phyloP scores from a whole-genome alignment of 2,113 vertebrate genomes.

The Pristiophorus japonicus region DNA sequence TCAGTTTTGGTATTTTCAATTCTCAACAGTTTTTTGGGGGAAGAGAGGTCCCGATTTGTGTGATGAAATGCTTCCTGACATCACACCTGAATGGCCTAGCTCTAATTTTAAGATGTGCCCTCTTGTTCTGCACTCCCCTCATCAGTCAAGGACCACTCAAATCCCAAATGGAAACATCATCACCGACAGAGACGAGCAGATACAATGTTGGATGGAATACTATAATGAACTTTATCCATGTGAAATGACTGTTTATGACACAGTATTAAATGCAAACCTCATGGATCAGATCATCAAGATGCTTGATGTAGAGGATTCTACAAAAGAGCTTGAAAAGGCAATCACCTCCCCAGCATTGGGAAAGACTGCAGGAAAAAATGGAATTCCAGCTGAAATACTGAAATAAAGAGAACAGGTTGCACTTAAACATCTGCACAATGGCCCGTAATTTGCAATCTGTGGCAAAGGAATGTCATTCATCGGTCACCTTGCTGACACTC shows the following conservation, averaged over 20 bases:
- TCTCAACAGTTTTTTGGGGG: too few relatives aligned
- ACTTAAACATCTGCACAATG: not conserved
- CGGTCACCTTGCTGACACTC: not conserved
- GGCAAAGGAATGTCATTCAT: too few relatives aligned
- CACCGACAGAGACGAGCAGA: not conserved
- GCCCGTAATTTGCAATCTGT: not conserved
- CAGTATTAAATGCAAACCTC: not conserved
- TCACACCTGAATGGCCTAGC: too few relatives aligned
- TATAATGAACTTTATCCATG: not conserved
- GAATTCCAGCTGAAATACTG: not conserved
- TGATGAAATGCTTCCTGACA: too few relatives aligned
- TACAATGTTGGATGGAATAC: not conserved
- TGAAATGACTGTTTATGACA: not conserved
- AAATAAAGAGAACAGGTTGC: not conserved
- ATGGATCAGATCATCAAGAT: not conserved
- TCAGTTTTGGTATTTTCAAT: too few relatives aligned
- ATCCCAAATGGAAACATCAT: not conserved
- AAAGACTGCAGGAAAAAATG: not conserved
- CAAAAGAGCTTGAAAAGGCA: not conserved
- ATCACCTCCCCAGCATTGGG: not conserved
- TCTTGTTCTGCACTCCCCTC: too few relatives aligned
- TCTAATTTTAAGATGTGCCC: too few relatives aligned
- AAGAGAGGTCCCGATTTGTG: too few relatives aligned
- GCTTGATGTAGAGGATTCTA: too few relatives aligned
- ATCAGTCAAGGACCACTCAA: slow-evolving; percentile 4